These are phyloP conservation scores for Darevskia nairensis DNA, from an alignment of 2,797 vertebrate species.

Conservation along the genomic window DNA sequence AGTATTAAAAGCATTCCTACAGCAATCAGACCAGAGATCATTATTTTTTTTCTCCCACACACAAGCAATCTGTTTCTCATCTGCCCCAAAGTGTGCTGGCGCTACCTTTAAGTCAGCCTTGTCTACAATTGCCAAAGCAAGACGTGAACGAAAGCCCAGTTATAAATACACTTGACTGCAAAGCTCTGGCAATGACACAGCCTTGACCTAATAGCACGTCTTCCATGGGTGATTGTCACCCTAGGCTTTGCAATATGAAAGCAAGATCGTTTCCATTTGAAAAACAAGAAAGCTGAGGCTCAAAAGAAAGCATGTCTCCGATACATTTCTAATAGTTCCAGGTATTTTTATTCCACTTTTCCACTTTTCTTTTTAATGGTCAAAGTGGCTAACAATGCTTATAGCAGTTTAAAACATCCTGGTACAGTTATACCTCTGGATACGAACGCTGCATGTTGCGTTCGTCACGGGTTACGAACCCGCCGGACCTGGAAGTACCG, in stretches of 20 bases:
- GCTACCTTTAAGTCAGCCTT: constrained; percentile 73
- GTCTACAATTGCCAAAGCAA: constrained; percentile 55
- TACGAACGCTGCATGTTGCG: too few species aligned
- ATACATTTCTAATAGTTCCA: background rate
- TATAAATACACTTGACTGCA: constrained; percentile 72
- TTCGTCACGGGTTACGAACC: too few species aligned
- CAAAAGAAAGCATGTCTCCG: background rate
- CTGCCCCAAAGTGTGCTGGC: constrained; percentile 66
- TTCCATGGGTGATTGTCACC: constrained; percentile 1
- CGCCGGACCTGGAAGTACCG: too few species aligned
- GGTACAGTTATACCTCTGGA: too few species aligned
- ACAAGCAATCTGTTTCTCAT: constrained; percentile 72
- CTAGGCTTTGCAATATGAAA: constrained; percentile 18
- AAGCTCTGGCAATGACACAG: constrained; percentile 66
- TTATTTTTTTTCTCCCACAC: constrained; percentile 1
- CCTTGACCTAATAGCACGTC: constrained; percentile 63
- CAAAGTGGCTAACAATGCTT: background rate
- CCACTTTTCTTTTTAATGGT: background rate
- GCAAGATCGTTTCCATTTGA: constrained; percentile 18
- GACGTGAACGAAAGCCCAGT: constrained; percentile 38
- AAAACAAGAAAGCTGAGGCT: background rate
- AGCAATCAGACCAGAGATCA: constrained; percentile 64
- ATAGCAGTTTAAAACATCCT: background rate
- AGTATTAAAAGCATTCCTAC: constrained; percentile 76
- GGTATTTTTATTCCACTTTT: background rate